Base-by-base conservation (phyloP, 2,113 vertebrate genomes). In the Cheirogaleus medius region DNA sequence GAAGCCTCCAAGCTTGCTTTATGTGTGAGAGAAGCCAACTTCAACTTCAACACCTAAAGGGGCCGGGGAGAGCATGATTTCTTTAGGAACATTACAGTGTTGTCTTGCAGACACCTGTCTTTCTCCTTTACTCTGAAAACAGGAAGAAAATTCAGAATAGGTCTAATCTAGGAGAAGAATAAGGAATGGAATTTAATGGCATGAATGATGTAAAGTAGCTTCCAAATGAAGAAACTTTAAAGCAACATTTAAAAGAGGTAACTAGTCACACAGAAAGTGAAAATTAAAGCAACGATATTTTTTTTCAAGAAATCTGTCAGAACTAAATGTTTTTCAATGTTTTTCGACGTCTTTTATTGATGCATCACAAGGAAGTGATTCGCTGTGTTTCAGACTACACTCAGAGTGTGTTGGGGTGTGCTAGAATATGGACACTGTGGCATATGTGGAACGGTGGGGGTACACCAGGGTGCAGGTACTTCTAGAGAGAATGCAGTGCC, bases 61-160 rank as follows among this genome's bases (percentile, higher is more conserved):
- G n/a, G n/a, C n/a, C n/a, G n/a, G n/a, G n/a, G n/a, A n/a, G n/a
- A n/a, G n/a, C n/a, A n/a, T n/a, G n/a, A n/a, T 47, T 58, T 9
- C 27, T 34, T 47, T n/a, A n/a, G 25, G 27, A 87, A 25, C 56
- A 3, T 69, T 20, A 11, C 47, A 20, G 25, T 11, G 44, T 74
- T 87, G 74, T 83, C 86, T 39, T 47, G 27, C 32, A 94, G 92
- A 88, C 47, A 85, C 29, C 18, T 60, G 71, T 63, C 39, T 21
- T 49, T 29, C 20, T 49, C 81, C 8, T 66, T 92, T 87, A 80
- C 81, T 93, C 90, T 82, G 91, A 82, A 89, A 77, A 82, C 73
- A 89, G 87, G 73, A 91, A 97, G 52, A 54, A 71, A 82, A 86
- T 73, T 91, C 54, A 90, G 95, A 91, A 52, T 64, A 58, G n/a